Base-by-base conservation (phyloP, 2,888 invertebrate species). In the Xylota segnis region DNA sequence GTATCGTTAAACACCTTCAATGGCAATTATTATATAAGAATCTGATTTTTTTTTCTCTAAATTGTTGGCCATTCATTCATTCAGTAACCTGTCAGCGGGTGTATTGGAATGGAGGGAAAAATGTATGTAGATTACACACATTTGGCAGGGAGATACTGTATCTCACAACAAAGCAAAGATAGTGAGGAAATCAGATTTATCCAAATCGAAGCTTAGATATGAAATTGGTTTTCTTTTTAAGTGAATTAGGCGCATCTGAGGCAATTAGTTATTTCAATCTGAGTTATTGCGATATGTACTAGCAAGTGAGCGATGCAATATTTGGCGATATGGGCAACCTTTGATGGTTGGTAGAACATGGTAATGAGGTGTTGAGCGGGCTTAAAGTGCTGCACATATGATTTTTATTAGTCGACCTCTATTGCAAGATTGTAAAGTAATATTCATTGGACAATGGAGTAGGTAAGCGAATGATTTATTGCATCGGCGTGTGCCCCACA, bases 1-100 rank as follows among this genome's bases (percentile, higher is more conserved):
- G 54, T 70, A 71, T 78, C 70, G 54, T 27, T 45, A 54, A 70
- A 61, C 70, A 70, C 70, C 63, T 78, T 63, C 78, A 63, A 78
- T 70, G 61, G 78, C 70, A 78, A 52, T 32, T 70, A 43, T 77
- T 78, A 63, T 45, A 63, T 71, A 78, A 78, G 45, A 56, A 16
- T 16, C 3, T 14, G n/a, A n/a, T 43, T 56, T 61, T 74, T 47
- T 16, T 23, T 16, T 12, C 45, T 10, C 16, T n/a, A n/a, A 14
- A 18, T 37, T 29, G 23, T 4, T 40, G 27, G 29, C 56, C 16
- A 29, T 34, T 34, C 56, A 63, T 63, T 72, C 52, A 52, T 52
- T 58, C 47, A 59, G 32, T 37, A 14, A 43, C 18, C 52, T 52
- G n/a, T 59, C 66, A 50, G 52, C 43, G 14, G 34, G 34, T 9